Evolutionary conservation across 1,140 invertebrate genomes (phyloP).

Genomic region (Apis cerana): DNA sequence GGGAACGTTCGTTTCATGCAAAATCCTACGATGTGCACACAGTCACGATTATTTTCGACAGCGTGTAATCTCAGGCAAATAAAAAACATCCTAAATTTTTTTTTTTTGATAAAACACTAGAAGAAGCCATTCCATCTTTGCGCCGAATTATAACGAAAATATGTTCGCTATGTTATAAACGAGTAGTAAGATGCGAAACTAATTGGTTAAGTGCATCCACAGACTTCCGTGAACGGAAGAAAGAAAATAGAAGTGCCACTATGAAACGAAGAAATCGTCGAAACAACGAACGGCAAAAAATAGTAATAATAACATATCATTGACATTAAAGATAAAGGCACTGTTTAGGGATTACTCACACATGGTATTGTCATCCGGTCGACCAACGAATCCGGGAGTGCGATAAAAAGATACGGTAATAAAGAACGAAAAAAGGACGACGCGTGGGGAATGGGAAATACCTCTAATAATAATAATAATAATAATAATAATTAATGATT

Average conservation of each 20-base stretch:
- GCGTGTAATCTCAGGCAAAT: background rate
- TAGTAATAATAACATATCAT: slow-evolving; percentile 51
- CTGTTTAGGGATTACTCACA: slow-evolving; percentile 80
- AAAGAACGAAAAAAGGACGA: slow-evolving; percentile 48
- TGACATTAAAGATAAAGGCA: slow-evolving; percentile 66
- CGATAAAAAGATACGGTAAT: slow-evolving; percentile 72
- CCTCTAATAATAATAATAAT: slow-evolving; percentile 13
- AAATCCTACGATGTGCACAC: slow-evolving; percentile 19
- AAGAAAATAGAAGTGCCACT: slow-evolving; percentile 30
- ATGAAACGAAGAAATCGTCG: slow-evolving; percentile 39
- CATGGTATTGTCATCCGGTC: slow-evolving; percentile 78
- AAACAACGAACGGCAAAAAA: slow-evolving; percentile 36
- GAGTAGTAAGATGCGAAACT: slow-evolving; percentile 16
- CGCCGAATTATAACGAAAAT: too few relatives aligned
- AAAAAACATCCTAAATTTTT: background rate
- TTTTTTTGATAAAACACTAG: background rate
- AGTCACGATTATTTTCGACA: background rate
- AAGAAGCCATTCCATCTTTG: slow-evolving; percentile 27
- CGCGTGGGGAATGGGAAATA: slow-evolving; percentile 18
- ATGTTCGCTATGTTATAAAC: too few relatives aligned
- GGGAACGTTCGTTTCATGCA: background rate
- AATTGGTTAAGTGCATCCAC: background rate
- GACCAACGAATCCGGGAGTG: slow-evolving; percentile 81
- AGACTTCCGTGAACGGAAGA: slow-evolving; percentile 22
- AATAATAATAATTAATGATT: background rate